These are phyloP conservation scores for Caenorhabditis sulstoni DNA, from an alignment of 2,888 invertebrate species.

Conservation along the genomic window DNA sequence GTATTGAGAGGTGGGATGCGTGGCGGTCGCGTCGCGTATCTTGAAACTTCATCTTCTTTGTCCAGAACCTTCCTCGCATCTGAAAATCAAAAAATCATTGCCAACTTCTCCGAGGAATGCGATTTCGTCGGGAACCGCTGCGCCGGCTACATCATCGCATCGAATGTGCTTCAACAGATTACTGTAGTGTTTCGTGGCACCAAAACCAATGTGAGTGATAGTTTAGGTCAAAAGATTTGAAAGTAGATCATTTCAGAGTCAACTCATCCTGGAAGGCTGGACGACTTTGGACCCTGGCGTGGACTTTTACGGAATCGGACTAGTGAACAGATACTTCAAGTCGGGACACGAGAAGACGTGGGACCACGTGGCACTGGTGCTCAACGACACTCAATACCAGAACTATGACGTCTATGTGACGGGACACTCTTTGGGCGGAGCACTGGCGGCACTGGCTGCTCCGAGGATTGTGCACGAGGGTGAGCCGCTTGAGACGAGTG, in stretches of 20 bases:
- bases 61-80: slow-evolving; percentile 48
- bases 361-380: slow-evolving; percentile 61
- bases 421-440: slow-evolving; percentile 78
- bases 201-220: slow-evolving; percentile 50
- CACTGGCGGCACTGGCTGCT: slow-evolving; percentile 53
- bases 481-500: no score
- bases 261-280: slow-evolving; percentile 75
- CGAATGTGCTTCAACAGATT: slow-evolving; percentile 49
- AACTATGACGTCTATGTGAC: slow-evolving; percentile 74
- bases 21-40: no score
- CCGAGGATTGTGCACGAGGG: slow-evolving; percentile 47
- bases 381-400: slow-evolving; percentile 68
- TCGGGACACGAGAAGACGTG: slow-evolving; percentile 73
- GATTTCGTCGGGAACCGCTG: slow-evolving; percentile 64
- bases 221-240: no score
- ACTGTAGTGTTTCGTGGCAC: slow-evolving; percentile 63
- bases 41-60: no score
- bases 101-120: slow-evolving; percentile 49
- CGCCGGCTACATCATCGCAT: slow-evolving; percentile 59
- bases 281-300: slow-evolving; percentile 66
- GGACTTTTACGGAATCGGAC: slow-evolving; percentile 75
- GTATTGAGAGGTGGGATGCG: slow-evolving; percentile 46
- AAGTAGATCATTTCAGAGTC: slow-evolving; percentile 60
- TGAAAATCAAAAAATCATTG: slow-evolving; percentile 34
- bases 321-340: slow-evolving; percentile 75